Evolutionary conservation across 2,888 invertebrate genomes (phyloP), one percentile per base, ranked within the genome.

Genomic region (Caenorhabditis becei): DNA sequence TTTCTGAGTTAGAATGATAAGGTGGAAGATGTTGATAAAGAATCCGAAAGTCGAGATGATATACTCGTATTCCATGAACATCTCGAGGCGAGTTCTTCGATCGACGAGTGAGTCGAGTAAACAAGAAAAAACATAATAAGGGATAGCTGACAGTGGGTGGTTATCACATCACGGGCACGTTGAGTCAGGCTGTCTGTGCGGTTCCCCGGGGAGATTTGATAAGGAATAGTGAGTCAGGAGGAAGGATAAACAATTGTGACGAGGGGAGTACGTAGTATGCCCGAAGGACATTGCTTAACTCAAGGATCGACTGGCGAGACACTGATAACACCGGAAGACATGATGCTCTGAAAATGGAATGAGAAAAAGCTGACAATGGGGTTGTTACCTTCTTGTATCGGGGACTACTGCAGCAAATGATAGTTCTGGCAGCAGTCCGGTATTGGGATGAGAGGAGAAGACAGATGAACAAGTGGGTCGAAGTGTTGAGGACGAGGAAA

Each of bases 401-500:
- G 41, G 14, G 7, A 11, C 14, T 14, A 14, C 56, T 44, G 41
- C 66, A 54, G 1, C 24, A 20, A 18, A 67, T 5, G 11, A 56
- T 14, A 1, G 10, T 10, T 28, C 26, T 44, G 16, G 28, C 54
- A 28, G 66, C 44, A 14, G 26, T 28, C 11, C 47, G 24, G 23
- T 56, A 67, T 20, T 67, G 56, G 16, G 66, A 35, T n/a, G 66
- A 67, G 44, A 67, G 26, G 0, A 56, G 24, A 28, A 67, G 53
- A 47, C 56, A 67, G 20, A 56, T 44, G 7, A 56, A 11, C 24
- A 54, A 41, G 26, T 66, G 66, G 5, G 51, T 51, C 10, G 66
- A 24, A 10, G 66, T 51, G 10, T 41, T 66, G 10, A 16, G 4
- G 1, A 35, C 16, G 2, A 54, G 8, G 1, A 66, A 5, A 2